Evolutionary conservation across 2,113 vertebrate genomes (phyloP).

Genomic region (Scomber japonicus): DNA sequence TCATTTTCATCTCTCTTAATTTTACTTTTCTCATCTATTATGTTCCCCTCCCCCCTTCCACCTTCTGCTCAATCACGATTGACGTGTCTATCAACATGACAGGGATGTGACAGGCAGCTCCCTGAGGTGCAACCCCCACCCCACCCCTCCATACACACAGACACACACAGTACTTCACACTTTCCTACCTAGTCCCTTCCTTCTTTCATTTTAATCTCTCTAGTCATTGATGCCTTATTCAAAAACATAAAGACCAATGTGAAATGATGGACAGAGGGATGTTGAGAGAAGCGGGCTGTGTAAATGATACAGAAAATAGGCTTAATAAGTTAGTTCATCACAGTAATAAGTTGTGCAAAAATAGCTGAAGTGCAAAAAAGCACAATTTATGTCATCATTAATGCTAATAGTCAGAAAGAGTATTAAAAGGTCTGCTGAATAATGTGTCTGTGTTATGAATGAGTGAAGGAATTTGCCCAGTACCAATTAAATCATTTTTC

Average conservation of each 20-base stretch:
- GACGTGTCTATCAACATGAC: conserved; percentile 79
- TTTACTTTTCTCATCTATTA: conserved; percentile 43
- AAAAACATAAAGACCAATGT: conserved; percentile 42
- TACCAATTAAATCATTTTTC: background rate
- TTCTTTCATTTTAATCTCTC: conserved; percentile 40
- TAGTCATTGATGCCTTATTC: conserved; percentile 49
- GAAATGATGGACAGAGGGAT: conserved; percentile 46
- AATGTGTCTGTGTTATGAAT: background rate
- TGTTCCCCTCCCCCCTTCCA: conserved; percentile 23
- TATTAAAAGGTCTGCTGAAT: background rate
- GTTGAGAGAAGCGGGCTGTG: conserved; percentile 10
- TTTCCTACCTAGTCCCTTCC: conserved; percentile 14
- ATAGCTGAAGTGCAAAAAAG: background rate
- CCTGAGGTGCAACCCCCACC: conserved; percentile 47
- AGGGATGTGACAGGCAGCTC: conserved; percentile 68
- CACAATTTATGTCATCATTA: background rate
- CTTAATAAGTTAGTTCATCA: background rate
- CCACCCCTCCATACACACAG: conserved; percentile 12
- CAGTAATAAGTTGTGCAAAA: background rate
- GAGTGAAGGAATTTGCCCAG: no score
- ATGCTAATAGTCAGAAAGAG: background rate
- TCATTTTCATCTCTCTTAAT: conserved; percentile 36
- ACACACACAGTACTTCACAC: background rate
- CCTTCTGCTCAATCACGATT: conserved; percentile 59
- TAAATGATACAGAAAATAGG: conserved; percentile 30